Base-by-base conservation (phyloP, 2,797 vertebrate species). In the Uromys caudimaculatus region DNA sequence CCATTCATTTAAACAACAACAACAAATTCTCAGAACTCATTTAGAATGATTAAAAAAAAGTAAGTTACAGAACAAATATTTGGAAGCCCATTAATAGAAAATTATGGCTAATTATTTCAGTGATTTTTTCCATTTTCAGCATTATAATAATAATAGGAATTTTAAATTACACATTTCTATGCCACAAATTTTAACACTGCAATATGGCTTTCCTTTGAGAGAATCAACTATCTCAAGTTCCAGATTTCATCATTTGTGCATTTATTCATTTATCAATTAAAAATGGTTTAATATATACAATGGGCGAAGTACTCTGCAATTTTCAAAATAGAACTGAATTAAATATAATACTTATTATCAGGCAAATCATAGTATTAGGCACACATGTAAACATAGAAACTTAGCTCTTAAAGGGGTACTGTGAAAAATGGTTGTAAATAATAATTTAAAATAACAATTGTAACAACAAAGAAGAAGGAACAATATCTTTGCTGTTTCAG, bases 361-460 rank as follows among this genome's bases (percentile, higher is more conserved):
- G 69, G 58, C 54, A 91, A 91, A 50, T 84, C 52, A 64, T 62
- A 90, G 47, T 82, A 29, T 84, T 6, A 92, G n/a, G 69, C 19
- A 92, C 13, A 83, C 75, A 93, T 81, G 76, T 73, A 97, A 95
- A 93, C 50, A 93, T 17, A 90, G 95, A 96, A 81, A 62, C 50
- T 84, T 89, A 81, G 77, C 19, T 82, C 88, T 96, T 89, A 69
- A 95, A 91, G 44, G 23, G 9, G 2, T 60, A 67, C 79, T 69
- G 52, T 88, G 44, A 92, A 54, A 93, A 81, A 92, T 79, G 88
- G 86, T 79, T 95, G 10, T 71, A 71, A 71, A 71, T 21, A 71
- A 71, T 71, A 71, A 38, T 71, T 71, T 71, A 71, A 38, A 19
- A 38, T 38, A 38, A 71, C 3, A 10, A 71, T 35, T 9, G 1